A percentile compares a stretch with the other conserved stretches of the same genome.
phyloP scores from a whole-genome alignment of 2,113 vertebrate genomes.

The Poecile atricapillus region DNA sequence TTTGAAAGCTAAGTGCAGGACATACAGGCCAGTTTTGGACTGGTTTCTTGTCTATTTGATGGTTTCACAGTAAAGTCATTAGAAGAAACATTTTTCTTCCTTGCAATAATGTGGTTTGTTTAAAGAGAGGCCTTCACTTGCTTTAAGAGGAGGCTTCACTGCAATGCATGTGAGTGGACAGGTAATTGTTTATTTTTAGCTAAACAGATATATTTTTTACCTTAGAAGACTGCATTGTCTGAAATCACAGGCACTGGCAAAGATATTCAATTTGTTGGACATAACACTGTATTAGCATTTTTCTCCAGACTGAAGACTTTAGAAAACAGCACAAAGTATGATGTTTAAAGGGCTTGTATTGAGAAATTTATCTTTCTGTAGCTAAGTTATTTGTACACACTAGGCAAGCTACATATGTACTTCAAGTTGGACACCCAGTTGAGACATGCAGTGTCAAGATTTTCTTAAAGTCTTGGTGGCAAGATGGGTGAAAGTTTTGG shows the following conservation, averaged over 20 bases:
- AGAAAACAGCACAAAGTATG: not conserved
- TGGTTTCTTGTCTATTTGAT: not conserved
- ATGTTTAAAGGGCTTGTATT: not conserved
- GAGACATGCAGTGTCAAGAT: not conserved
- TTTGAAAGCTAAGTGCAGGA: not conserved
- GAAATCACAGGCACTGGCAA: not conserved
- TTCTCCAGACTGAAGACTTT: not conserved
- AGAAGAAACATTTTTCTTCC: not conserved
- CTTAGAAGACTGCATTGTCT: not conserved
- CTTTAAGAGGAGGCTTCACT: not conserved
- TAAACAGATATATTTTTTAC: not conserved
- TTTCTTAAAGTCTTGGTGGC: not conserved
- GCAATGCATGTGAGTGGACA: not conserved
- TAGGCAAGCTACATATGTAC: rapidly evolving
- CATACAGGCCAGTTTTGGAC: not conserved
- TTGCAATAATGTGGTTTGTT: not conserved
- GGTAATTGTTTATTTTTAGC: not conserved
- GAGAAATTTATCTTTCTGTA: not conserved
- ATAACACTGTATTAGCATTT: not conserved
- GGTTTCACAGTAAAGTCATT: not conserved
- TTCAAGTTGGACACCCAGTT: not conserved
- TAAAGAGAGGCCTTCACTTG: not conserved
- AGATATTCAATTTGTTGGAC: not conserved
- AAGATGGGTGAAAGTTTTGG: not conserved
- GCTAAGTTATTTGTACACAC: not conserved